Conservation (phyloP, 2,888 invertebrate genomes). For the Napeogenes sylphis region DNA sequence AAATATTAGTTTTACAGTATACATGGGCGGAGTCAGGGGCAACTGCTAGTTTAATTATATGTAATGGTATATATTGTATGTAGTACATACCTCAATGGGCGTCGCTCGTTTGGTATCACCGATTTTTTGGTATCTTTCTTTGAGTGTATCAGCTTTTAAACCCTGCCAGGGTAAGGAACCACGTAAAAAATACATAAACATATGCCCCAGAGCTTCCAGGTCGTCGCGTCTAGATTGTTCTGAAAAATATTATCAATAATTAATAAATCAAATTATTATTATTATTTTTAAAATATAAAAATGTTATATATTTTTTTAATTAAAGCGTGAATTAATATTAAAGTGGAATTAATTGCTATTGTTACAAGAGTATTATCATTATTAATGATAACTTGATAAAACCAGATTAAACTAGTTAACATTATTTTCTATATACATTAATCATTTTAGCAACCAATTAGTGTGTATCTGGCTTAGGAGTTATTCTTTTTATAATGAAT, state of each 20-base stretch:
- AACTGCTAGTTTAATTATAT: neutral
- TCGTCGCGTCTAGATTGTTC: slow-evolving; percentile 99
- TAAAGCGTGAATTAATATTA: no score
- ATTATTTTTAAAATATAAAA: neutral
- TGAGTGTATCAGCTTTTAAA: slow-evolving; percentile 98
- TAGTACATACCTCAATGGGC: slow-evolving; percentile 89
- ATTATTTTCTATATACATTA: no score
- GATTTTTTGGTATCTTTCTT: slow-evolving; percentile 99
- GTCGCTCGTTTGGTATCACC: slow-evolving; percentile 99
- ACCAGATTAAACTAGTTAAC: neutral
- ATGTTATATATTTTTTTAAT: no score
- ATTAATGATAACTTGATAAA: neutral
- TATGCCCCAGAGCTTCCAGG: slow-evolving; percentile 99
- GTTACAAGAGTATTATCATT: neutral
- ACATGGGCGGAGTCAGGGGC: no score
- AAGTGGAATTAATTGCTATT: no score
- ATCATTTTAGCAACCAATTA: no score
- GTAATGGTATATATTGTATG: neutral
- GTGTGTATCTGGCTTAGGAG: no score
- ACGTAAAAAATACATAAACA: slow-evolving; percentile 99
- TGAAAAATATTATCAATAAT: slow-evolving; percentile 51
- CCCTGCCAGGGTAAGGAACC: slow-evolving; percentile 99
- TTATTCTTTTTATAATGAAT: no score
- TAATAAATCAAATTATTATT: neutral
- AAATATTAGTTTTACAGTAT: no score